These are phyloP conservation scores for Drosophila gunungcola DNA, from an alignment of 1,140 invertebrate genomes.

Conservation along the genomic window DNA sequence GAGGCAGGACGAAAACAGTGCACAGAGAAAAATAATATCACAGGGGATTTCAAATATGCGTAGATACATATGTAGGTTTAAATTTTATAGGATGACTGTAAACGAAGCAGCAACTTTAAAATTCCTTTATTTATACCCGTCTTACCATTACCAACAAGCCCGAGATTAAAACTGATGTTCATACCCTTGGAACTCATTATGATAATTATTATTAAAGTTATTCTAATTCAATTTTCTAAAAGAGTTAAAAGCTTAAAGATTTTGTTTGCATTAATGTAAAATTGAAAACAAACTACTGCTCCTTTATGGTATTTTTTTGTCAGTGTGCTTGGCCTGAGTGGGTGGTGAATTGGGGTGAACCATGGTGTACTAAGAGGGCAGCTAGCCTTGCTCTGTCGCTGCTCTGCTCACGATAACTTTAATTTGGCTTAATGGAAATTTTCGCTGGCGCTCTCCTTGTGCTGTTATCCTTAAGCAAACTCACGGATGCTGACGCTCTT, in stretches of 20 bases:
- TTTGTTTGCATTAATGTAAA: too few species aligned
- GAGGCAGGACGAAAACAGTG: conserved; percentile 3
- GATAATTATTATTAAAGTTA: too few species aligned
- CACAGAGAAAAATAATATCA: conserved; percentile 14
- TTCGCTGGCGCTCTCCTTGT: conserved; percentile 44
- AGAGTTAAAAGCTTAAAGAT: too few species aligned
- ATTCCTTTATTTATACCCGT: too few species aligned
- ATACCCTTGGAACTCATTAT: too few species aligned
- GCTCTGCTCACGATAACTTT: conserved; percentile 69
- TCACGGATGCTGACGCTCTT: conserved; percentile 30
- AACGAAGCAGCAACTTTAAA: not conserved
- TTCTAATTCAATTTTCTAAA: too few species aligned
- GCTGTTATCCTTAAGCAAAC: conserved; percentile 44
- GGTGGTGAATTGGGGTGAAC: conserved; percentile 14
- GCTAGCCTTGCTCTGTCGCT: conserved; percentile 50
- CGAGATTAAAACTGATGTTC: too few species aligned
- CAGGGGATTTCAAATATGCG: not conserved
- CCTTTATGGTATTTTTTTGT: not conserved
- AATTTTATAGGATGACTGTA: not conserved
- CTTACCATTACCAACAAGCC: too few species aligned
- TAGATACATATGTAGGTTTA: not conserved
- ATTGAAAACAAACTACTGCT: not conserved
- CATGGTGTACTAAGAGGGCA: conserved; percentile 9
- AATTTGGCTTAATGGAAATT: conserved; percentile 83
- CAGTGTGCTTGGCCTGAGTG: conserved; percentile 6